These are phyloP conservation scores for Agrotis clavis DNA, from an alignment of 2,888 invertebrate species.

Conservation along the genomic window DNA sequence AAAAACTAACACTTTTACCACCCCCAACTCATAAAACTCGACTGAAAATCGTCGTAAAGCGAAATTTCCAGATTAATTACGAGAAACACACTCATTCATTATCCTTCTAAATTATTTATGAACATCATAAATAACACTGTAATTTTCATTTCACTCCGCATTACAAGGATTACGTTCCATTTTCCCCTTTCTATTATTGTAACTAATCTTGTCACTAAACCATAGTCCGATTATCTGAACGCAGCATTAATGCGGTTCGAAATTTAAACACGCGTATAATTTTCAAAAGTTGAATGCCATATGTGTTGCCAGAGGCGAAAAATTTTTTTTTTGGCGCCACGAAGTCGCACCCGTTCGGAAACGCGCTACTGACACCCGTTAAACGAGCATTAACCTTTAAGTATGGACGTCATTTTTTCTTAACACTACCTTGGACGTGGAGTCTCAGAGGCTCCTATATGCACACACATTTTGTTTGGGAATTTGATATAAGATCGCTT, in stretches of 20 bases:
- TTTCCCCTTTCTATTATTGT: constrained; percentile 81
- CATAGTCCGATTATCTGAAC: constrained; percentile 85
- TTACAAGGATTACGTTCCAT: constrained; percentile 79
- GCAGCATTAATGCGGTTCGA: constrained; percentile 79
- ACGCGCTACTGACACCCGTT: constrained; percentile 70
- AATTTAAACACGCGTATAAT: constrained; percentile 88
- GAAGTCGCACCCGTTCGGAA: constrained; percentile 78
- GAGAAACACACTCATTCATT: constrained; percentile 52
- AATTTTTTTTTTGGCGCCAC: constrained; percentile 79
- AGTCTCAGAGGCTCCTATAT: too few relatives aligned
- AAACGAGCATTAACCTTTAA: constrained; percentile 81
- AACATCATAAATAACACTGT: constrained; percentile 69
- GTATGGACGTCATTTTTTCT: too few relatives aligned
- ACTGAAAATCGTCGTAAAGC: constrained; percentile 12
- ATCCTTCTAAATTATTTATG: constrained; percentile 50
- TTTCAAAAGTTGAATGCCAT: constrained; percentile 83
- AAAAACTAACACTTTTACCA: background rate
- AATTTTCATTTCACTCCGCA: constrained; percentile 81
- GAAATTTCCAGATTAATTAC: constrained; percentile 30
- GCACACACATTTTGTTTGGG: too few relatives aligned
- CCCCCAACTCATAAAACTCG: constrained; percentile 1
- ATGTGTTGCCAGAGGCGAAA: constrained; percentile 82
- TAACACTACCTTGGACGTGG: too few relatives aligned
- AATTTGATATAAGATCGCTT: too few relatives aligned
- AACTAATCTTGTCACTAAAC: constrained; percentile 88